These are phyloP conservation scores for Xyrauchen texanus DNA, from an alignment of 2,113 vertebrate species.

Conservation along the genomic window DNA sequence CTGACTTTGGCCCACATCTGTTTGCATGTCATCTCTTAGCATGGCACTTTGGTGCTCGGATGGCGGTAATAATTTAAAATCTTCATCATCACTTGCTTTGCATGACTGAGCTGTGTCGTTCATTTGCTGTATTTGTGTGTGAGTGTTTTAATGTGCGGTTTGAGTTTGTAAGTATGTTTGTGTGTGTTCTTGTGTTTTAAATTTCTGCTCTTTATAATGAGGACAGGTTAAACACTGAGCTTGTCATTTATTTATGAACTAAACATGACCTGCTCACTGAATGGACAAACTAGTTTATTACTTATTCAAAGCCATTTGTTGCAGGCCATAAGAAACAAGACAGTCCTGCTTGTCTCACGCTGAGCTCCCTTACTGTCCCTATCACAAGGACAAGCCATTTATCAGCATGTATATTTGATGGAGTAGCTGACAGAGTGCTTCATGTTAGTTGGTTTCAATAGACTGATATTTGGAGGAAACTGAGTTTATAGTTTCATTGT, in stretches of 20 bases:
- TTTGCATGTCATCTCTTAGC: constrained; percentile 62
- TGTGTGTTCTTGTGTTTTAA: constrained; percentile 1
- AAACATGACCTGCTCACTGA: constrained; percentile 71
- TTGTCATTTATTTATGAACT: constrained; percentile 87
- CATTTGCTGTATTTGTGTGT: constrained; percentile 6
- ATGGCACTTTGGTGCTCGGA: constrained; percentile 58
- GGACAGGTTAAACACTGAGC: constrained; percentile 73
- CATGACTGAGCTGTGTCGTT: constrained; percentile 39
- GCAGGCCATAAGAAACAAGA: constrained; percentile 66
- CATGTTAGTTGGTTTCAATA: too few relatives aligned
- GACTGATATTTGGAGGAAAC: too few relatives aligned
- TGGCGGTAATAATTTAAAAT: constrained; percentile 72
- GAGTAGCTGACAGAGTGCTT: too few relatives aligned
- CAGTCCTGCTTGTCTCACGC: constrained; percentile 49
- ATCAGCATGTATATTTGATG: too few relatives aligned
- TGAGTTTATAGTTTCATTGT: too few relatives aligned
- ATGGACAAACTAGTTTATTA: constrained; percentile 78
- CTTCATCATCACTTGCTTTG: constrained; percentile 45
- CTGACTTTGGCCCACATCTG: constrained; percentile 60
- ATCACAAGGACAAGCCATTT: constrained; percentile 17
- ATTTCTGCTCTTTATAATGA: constrained; percentile 49
- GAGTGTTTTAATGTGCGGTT: constrained; percentile 13
- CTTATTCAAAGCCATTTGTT: constrained; percentile 80
- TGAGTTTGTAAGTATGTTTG: not conserved
- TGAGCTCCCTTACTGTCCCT: constrained; percentile 1